These are phyloP conservation scores for Dorcus hopei DNA, from an alignment of 2,888 invertebrate species.

Conservation along the genomic window DNA sequence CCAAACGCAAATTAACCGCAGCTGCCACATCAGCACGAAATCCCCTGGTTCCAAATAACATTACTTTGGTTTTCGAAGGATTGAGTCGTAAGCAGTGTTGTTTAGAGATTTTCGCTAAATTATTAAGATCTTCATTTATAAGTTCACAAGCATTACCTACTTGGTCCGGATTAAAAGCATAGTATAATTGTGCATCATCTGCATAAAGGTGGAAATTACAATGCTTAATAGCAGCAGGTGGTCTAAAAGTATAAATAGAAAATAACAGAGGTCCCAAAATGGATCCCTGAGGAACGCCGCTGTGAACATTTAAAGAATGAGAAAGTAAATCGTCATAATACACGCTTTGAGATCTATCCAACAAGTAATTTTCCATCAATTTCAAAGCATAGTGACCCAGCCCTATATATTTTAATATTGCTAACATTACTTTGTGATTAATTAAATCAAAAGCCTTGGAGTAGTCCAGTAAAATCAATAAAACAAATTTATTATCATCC, in stretches of 20 bases:
- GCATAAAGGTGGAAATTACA: neutral
- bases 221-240: neutral
- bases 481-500: constrained; percentile 1
- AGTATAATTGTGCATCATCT: constrained; percentile 4
- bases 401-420: neutral
- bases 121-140: neutral
- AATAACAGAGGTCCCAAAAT: too few species aligned
- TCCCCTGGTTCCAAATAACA: neutral
- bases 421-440: neutral
- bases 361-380: neutral
- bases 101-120: neutral
- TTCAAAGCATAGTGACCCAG: neutral
- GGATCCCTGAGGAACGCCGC: neutral
- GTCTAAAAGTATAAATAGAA: neutral
- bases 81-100: neutral
- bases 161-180: neutral
- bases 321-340: too few species aligned
- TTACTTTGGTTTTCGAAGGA: neutral
- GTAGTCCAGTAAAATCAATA: constrained; percentile 4
- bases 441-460: constrained; percentile 5
- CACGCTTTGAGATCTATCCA: too few species aligned
- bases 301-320: too few species aligned
- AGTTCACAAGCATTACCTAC: neutral
- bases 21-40: too few species aligned
- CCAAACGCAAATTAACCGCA: too few species aligned